Evolutionary conservation across 2,888 invertebrate genomes (phyloP).

Genomic region (Xestobium rufovillosum): DNA sequence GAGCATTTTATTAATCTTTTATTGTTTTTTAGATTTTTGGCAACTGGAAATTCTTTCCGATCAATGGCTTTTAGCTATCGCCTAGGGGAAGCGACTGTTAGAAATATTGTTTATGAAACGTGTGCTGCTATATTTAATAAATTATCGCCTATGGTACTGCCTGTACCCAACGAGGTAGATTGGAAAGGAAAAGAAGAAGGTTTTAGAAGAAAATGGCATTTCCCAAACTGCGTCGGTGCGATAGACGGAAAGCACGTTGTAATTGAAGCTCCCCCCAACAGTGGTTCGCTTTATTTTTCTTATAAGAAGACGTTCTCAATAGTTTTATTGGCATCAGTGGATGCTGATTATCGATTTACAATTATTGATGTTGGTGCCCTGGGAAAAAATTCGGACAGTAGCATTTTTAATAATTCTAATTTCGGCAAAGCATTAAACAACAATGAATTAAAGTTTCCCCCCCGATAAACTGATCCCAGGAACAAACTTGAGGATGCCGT

Average conservation of each 20-base stretch:
- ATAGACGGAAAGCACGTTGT: conserved; percentile 20
- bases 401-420: conserved; percentile 21
- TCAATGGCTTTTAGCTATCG: conserved; percentile 24
- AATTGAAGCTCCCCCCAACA: conserved; percentile 16
- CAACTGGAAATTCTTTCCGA: conserved; percentile 24
- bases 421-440: conserved; percentile 18
- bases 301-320: conserved; percentile 20
- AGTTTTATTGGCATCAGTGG: conserved; percentile 19
- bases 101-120: conserved; percentile 20
- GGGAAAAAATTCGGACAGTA: conserved; percentile 23
- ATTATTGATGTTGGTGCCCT: conserved; percentile 21
- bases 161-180: conserved; percentile 18
- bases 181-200: conserved; percentile 21
- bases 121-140: conserved; percentile 19
- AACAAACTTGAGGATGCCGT: conserved; percentile 11
- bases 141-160: conserved; percentile 22
- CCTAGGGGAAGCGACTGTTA: conserved; percentile 23
- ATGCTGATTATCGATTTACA: conserved; percentile 24
- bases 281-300: conserved; percentile 19
- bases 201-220: conserved; percentile 19
- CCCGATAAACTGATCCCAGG: conserved; percentile 14
- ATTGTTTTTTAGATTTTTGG: conserved; percentile 27
- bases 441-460: conserved; percentile 19
- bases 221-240: conserved; percentile 20
- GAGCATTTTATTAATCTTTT: too few relatives aligned